These are phyloP conservation scores for Drepana falcataria DNA, from an alignment of 2,888 invertebrate genomes.

Conservation along the genomic window DNA sequence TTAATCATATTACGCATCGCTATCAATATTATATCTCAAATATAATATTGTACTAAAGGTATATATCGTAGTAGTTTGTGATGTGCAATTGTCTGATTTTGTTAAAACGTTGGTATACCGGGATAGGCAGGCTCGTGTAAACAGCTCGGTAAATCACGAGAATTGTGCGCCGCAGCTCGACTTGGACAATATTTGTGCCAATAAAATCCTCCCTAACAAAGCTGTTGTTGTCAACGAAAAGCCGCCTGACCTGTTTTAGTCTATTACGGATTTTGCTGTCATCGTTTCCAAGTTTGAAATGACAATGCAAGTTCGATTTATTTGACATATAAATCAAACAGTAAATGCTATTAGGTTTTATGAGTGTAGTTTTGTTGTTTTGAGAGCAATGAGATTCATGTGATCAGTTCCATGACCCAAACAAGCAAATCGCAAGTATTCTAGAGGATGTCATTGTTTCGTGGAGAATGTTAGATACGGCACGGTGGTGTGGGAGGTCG, in stretches of 20 bases:
- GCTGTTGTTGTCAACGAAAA: slow-evolving; percentile 72
- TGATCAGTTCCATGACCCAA: background rate
- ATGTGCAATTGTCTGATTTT: slow-evolving; percentile 56
- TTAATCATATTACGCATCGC: no score
- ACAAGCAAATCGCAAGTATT: background rate
- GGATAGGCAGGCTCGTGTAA: slow-evolving; percentile 64
- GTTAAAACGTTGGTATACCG: slow-evolving; percentile 62
- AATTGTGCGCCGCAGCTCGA: slow-evolving; percentile 62
- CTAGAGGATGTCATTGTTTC: slow-evolving; percentile 1
- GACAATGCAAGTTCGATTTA: slow-evolving; percentile 5
- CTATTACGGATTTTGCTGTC: slow-evolving; percentile 49
- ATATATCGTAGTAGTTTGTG: slow-evolving; percentile 56
- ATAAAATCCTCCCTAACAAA: slow-evolving; percentile 73
- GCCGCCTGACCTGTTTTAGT: slow-evolving; percentile 67
- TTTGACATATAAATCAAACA: background rate
- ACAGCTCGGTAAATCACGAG: slow-evolving; percentile 73
- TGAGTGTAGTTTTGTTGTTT: no score
- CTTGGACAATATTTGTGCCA: slow-evolving; percentile 75
- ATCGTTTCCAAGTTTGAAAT: slow-evolving; percentile 37
- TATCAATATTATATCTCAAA: background rate
- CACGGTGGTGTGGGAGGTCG: background rate
- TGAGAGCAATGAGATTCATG: no score
- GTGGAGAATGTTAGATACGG: background rate
- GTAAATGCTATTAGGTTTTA: no score
- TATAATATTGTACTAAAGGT: slow-evolving; percentile 48